Evolutionary conservation across 2,888 invertebrate species (phyloP).

Genomic region (Zonitis immaculata): DNA sequence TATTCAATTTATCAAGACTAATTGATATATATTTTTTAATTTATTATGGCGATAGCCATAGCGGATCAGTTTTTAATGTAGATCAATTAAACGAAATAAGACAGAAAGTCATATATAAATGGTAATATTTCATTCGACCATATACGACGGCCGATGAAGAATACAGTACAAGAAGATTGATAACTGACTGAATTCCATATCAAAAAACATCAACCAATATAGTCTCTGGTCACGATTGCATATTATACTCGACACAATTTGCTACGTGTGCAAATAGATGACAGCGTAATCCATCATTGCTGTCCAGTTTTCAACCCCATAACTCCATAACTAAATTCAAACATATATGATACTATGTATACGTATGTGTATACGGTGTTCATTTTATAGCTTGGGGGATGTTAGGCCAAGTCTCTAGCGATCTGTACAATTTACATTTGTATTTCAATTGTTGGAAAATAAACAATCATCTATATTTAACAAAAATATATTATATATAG

Average conservation of each 20-base stretch:
- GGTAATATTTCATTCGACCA: constrained; percentile 40
- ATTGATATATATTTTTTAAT: neutral
- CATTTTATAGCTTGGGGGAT: constrained; percentile 4
- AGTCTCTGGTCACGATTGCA: constrained; percentile 36
- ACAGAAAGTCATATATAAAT: constrained; percentile 32
- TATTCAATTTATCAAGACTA: neutral
- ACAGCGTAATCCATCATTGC: constrained; percentile 46
- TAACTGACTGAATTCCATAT: constrained; percentile 43
- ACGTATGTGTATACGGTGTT: constrained; percentile 9
- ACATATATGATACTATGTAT: too few relatives aligned
- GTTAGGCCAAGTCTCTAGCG: constrained; percentile 4
- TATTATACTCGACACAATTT: constrained; percentile 41
- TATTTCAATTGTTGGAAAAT: neutral
- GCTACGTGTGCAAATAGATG: constrained; percentile 45
- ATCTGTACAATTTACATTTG: constrained; percentile 4
- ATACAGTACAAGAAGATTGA: constrained; percentile 43
- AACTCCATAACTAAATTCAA: neutral
- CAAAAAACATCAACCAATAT: constrained; percentile 42
- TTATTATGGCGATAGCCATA: neutral
- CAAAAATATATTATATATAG: neutral
- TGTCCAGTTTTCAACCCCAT: constrained; percentile 39
- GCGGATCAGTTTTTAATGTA: constrained; percentile 16
- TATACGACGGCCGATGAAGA: constrained; percentile 36
- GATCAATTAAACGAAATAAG: constrained; percentile 20
- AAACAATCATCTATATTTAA: neutral